Evolutionary conservation across 2,797 vertebrate genomes (phyloP).

Genomic region (Melanotaenia trifasciata): DNA sequence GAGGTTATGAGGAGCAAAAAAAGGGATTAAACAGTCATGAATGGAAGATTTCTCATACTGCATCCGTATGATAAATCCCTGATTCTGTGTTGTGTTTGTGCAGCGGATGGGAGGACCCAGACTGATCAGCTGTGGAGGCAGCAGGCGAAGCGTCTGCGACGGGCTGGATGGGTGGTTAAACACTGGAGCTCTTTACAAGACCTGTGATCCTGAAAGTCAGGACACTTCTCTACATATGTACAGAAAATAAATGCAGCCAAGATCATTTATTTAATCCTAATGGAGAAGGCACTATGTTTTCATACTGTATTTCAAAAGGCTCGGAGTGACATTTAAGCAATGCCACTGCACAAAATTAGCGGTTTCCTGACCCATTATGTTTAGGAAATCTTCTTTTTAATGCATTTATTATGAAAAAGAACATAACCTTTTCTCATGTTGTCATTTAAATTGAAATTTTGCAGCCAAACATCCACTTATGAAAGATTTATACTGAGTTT

Average conservation of each 20-base stretch:
- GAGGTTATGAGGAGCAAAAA: background rate
- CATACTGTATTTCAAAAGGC: background rate
- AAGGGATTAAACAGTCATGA: background rate
- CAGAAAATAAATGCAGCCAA: constrained; percentile 3
- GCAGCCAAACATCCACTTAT: background rate
- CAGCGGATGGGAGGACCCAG: constrained; percentile 18
- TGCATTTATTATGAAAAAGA: background rate
- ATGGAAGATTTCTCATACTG: background rate
- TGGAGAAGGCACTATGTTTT: background rate
- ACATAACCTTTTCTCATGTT: background rate
- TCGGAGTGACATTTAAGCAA: background rate
- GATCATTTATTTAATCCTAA: background rate
- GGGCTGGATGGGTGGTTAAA: constrained; percentile 58
- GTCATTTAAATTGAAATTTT: constrained; percentile 8
- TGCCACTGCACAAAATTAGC: background rate
- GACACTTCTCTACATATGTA: background rate
- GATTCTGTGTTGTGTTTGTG: constrained; percentile 19
- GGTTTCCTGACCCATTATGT: background rate
- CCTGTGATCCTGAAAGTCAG: background rate
- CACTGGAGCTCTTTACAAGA: constrained; percentile 30
- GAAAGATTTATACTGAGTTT: background rate
- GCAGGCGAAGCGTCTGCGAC: constrained; percentile 42
- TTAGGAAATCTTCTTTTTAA: background rate
- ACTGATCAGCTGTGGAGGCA: constrained; percentile 34
- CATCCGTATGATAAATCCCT: constrained; percentile 1